Evolutionary conservation across 2,113 vertebrate genomes (phyloP).

Genomic region (Scartelaos histophorus): DNA sequence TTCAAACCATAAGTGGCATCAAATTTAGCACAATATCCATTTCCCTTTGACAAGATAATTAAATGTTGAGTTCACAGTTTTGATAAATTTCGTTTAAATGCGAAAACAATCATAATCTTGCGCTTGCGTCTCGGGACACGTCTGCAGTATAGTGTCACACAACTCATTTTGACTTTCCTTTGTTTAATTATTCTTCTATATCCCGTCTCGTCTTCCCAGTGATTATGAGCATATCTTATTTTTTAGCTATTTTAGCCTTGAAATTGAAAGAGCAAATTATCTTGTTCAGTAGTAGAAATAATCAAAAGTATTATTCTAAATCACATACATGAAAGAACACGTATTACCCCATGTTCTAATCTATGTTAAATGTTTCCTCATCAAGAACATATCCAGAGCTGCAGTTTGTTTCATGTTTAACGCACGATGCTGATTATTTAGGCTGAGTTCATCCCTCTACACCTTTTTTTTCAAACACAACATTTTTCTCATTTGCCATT

Average conservation of each 20-base stretch:
- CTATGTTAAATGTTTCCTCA: too few relatives aligned
- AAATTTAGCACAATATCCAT: slow-evolving; percentile 55
- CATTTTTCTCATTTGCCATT: too few relatives aligned
- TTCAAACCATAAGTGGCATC: slow-evolving; percentile 62
- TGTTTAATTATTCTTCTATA: background rate
- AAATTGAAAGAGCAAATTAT: too few relatives aligned
- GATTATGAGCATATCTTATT: background rate
- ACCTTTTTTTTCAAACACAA: too few relatives aligned
- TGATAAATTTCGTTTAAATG: slow-evolving; percentile 49
- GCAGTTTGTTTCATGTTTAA: too few relatives aligned
- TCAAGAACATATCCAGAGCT: too few relatives aligned
- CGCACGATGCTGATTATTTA: too few relatives aligned
- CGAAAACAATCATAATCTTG: slow-evolving; percentile 38
- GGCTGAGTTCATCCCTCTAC: too few relatives aligned
- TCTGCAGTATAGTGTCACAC: slow-evolving; percentile 42
- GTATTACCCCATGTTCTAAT: too few relatives aligned
- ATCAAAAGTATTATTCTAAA: background rate
- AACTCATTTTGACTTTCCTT: background rate
- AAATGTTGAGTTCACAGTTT: slow-evolving; percentile 41
- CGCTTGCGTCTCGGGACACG: slow-evolving; percentile 51
- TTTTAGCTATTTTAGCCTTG: background rate
- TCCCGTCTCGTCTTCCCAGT: background rate
- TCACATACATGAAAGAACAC: too few relatives aligned
- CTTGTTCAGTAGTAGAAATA: background rate
- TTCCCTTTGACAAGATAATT: slow-evolving; percentile 65